Conservation (phyloP, 2,113 vertebrate species). For the Burhinus oedicnemus region DNA sequence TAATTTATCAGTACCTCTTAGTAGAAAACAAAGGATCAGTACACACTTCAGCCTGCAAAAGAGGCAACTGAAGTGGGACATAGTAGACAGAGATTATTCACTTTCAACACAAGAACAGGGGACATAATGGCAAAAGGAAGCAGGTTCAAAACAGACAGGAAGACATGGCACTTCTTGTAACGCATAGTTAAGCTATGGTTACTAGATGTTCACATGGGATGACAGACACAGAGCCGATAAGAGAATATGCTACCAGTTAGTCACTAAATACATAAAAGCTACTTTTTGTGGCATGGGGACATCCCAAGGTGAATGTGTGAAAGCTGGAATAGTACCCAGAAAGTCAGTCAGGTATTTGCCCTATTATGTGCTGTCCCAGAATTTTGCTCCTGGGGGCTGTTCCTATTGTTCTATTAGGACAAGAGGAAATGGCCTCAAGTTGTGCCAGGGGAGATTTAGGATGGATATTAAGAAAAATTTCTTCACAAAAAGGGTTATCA, state of each 20-base stretch:
- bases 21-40: not conserved
- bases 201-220: not conserved
- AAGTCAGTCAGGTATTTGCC: not conserved
- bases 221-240: not conserved
- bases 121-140: not conserved
- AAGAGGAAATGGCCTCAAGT: not conserved
- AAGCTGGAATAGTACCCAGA: not conserved
- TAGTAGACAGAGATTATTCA: not conserved
- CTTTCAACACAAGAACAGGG: not conserved
- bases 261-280: not conserved
- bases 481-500: not conserved
- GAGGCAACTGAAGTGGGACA: not conserved
- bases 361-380: not conserved
- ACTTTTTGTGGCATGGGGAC: not conserved
- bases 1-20: not conserved
- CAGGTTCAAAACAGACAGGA: not conserved
- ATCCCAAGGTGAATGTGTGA: not conserved
- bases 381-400: not conserved
- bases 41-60: not conserved
- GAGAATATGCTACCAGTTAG: not conserved
- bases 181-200: not conserved
- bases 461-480: not conserved
- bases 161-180: not conserved
- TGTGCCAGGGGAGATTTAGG: not conserved
- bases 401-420: not conserved